Evolutionary conservation across 1,140 invertebrate genomes (phyloP).

Genomic region (Gonatopus flavifemur): DNA sequence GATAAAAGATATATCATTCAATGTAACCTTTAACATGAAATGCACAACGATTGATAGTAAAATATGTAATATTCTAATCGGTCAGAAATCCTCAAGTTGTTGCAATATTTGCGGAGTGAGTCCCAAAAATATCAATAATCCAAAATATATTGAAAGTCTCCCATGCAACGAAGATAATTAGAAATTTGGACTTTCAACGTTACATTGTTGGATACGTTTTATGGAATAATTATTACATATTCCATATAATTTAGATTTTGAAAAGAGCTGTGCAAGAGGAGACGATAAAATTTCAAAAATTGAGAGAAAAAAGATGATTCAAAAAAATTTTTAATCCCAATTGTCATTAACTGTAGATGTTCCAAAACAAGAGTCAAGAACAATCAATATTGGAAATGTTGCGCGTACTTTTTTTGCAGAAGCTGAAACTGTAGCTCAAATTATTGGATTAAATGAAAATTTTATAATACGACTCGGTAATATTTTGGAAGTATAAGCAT

Average conservation of each 20-base stretch:
- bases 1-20: slow-evolving; percentile 1
- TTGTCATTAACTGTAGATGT: no score
- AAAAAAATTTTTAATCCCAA: no score
- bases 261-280: no score
- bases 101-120: slow-evolving; percentile 20
- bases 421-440: no score
- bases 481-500: no score
- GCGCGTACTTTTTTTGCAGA: no score
- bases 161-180: slow-evolving; percentile 10
- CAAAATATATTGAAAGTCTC: slow-evolving; percentile 5
- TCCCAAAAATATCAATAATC: slow-evolving; percentile 15
- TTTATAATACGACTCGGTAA: no score
- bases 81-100: slow-evolving; percentile 8
- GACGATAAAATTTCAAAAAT: no score
- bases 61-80: slow-evolving; percentile 14
- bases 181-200: slow-evolving; percentile 6
- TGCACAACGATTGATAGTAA: slow-evolving; percentile 20
- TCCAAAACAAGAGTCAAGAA: no score
- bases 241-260: slow-evolving; percentile 4
- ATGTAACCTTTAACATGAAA: slow-evolving; percentile 11
- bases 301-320: no score
- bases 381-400: no score
- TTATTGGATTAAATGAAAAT: no score
- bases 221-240: slow-evolving; percentile 8
- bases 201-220: slow-evolving; percentile 11